A percentile compares a stretch with the other conserved stretches of the same genome.
Evolutionary conservation across 2,113 vertebrate genomes (phyloP).

Genomic region (Pelmatolapia mariae): DNA sequence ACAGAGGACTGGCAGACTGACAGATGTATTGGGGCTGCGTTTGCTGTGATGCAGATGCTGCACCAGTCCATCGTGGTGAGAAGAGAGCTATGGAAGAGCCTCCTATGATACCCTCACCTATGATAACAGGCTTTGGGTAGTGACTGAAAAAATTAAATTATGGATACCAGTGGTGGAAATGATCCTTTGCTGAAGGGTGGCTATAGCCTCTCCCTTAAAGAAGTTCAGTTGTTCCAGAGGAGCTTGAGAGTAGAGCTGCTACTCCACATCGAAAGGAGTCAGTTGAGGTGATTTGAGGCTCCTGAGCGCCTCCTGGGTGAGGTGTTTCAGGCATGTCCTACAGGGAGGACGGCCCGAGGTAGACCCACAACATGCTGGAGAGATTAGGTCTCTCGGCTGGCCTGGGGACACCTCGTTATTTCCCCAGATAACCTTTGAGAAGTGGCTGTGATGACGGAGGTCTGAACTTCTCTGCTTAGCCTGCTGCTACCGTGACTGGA

Average conservation of each 20-base stretch:
- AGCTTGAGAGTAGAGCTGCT: background rate
- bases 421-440: background rate
- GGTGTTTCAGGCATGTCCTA: background rate
- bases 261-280: background rate
- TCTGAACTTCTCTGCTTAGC: background rate
- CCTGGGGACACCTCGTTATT: background rate
- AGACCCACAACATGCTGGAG: background rate
- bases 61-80: background rate
- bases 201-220: background rate
- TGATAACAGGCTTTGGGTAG: background rate
- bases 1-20: background rate
- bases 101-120: background rate
- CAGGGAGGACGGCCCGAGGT: background rate
- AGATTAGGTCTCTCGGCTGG: background rate
- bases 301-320: background rate
- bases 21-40: rapidly evolving
- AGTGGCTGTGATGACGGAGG: background rate
- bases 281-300: background rate
- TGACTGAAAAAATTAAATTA: background rate
- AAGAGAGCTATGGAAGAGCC: background rate
- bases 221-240: rapidly evolving
- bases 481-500: background rate
- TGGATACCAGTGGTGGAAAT: background rate
- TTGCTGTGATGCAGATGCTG: background rate
- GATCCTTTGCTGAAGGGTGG: background rate